Conservation (phyloP, 2,797 vertebrate species). For the Thripadectes ignobilis region DNA sequence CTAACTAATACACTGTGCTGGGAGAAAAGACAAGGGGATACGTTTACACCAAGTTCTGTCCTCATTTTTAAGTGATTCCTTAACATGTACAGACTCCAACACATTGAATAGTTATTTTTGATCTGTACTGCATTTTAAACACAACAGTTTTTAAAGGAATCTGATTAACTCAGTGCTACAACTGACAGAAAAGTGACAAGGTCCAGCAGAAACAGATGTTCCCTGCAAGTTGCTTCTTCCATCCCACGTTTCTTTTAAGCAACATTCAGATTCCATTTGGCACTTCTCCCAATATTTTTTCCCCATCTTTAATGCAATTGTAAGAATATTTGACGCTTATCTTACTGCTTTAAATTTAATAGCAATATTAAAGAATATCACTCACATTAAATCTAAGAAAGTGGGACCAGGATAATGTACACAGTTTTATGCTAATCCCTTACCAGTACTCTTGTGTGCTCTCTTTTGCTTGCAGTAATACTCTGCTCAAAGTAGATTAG, state of each 20-base stretch:
- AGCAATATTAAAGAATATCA: background rate
- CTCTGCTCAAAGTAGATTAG: constrained; percentile 7
- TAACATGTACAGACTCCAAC: background rate
- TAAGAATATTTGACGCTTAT: constrained; percentile 29
- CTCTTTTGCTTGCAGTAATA: background rate
- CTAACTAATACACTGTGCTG: background rate
- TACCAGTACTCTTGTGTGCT: background rate
- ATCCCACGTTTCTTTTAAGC: constrained; percentile 47
- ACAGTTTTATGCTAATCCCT: background rate
- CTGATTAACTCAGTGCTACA: constrained; percentile 38
- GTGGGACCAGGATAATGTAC: background rate
- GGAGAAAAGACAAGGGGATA: background rate
- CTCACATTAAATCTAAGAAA: background rate
- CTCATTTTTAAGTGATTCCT: constrained; percentile 28
- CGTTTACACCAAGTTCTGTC: background rate
- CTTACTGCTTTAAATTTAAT: constrained; percentile 7
- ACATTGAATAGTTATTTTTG: constrained; percentile 13
- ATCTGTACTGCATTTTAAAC: constrained; percentile 29
- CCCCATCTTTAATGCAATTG: constrained; percentile 20
- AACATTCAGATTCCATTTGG: constrained; percentile 63
- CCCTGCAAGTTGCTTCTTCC: constrained; percentile 55
- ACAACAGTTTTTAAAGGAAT: constrained; percentile 46
- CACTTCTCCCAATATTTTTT: constrained; percentile 18
- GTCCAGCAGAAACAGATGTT: constrained; percentile 68
- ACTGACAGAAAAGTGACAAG: constrained; percentile 52